A percentile compares a stretch with the other conserved stretches of the same genome.
These are phyloP conservation scores for Alloplasta piceator DNA, from an alignment of 2,888 invertebrate genomes.

Conservation along the genomic window DNA sequence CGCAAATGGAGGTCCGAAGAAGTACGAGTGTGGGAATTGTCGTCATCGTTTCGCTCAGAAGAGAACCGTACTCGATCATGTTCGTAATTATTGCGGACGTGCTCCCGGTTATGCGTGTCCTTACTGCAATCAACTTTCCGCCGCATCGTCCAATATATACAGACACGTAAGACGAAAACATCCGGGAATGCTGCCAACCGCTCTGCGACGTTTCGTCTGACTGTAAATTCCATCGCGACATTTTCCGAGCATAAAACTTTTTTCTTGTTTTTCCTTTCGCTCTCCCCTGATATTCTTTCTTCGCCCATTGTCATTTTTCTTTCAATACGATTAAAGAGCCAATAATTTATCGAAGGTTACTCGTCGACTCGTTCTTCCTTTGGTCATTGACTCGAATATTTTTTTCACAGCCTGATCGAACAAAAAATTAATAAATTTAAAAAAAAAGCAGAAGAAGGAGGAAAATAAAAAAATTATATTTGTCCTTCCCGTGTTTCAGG, in stretches of 20 bases:
- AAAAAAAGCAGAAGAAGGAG: too few species aligned
- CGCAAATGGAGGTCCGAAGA: slow-evolving; percentile 19
- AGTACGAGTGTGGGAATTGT: slow-evolving; percentile 36
- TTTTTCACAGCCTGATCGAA: too few species aligned
- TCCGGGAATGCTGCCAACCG: slow-evolving; percentile 52
- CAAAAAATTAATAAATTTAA: too few species aligned
- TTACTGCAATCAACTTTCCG: slow-evolving; percentile 50
- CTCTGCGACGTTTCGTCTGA: slow-evolving; percentile 45
- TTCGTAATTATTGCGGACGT: slow-evolving; percentile 75
- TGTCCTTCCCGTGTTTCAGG: too few species aligned
- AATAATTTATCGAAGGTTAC: too few species aligned
- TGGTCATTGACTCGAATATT: too few species aligned
- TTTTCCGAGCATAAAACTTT: slow-evolving; percentile 6
- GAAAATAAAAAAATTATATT: too few species aligned
- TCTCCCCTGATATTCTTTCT: not conserved
- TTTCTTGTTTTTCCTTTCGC: not conserved
- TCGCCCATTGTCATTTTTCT: not conserved
- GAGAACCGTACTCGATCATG: slow-evolving; percentile 66
- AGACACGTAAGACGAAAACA: slow-evolving; percentile 56
- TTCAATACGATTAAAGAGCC: not conserved
- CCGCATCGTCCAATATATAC: slow-evolving; percentile 57
- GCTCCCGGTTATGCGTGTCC: slow-evolving; percentile 71
- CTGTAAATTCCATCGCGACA: not conserved
- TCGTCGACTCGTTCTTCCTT: too few species aligned
- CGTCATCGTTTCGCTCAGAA: slow-evolving; percentile 39